A percentile compares a stretch with the other conserved stretches of the same genome.
Conservation (phyloP, 2,797 vertebrate genomes). For the Morus bassanus region DNA sequence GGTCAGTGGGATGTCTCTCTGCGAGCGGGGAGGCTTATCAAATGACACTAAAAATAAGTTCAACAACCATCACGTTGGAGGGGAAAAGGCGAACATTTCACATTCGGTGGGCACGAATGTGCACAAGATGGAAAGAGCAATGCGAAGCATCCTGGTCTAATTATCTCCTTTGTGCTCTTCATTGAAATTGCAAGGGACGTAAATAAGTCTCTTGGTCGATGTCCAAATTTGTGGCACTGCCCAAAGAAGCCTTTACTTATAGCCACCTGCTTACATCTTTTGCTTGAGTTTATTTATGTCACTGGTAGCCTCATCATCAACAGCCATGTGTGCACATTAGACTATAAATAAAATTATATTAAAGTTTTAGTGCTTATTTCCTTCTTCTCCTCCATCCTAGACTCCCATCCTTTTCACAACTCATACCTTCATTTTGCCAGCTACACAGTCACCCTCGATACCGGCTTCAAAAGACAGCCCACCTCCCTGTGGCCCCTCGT, state of each 20-base stretch:
- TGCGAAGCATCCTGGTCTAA: conserved; percentile 76
- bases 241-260: conserved; percentile 69
- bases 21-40: conserved; percentile 92
- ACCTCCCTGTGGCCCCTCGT: rapidly evolving
- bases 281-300: conserved; percentile 76
- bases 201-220: conserved; percentile 76
- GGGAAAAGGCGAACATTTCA: conserved; percentile 82
- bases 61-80: conserved; percentile 94
- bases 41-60: conserved; percentile 99
- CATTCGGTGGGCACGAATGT: conserved; percentile 80
- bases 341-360: conserved; percentile 74
- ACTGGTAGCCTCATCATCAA: conserved; percentile 68
- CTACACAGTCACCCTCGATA: rapidly evolving
- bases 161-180: conserved; percentile 85
- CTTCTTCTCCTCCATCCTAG: neutral
- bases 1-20: conserved; percentile 98
- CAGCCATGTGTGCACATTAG: conserved; percentile 67
- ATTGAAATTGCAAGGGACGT: conserved; percentile 69
- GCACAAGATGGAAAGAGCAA: conserved; percentile 75
- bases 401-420: neutral
- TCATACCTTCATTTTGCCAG: neutral
- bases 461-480: neutral
- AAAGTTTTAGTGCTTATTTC: conserved; percentile 23
- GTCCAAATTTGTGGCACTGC: conserved; percentile 71
- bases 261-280: conserved; percentile 75